A percentile compares a stretch with the other conserved stretches of the same genome.
These are phyloP conservation scores for Diarsia brunnea DNA, from an alignment of 2,888 invertebrate species.

Conservation along the genomic window DNA sequence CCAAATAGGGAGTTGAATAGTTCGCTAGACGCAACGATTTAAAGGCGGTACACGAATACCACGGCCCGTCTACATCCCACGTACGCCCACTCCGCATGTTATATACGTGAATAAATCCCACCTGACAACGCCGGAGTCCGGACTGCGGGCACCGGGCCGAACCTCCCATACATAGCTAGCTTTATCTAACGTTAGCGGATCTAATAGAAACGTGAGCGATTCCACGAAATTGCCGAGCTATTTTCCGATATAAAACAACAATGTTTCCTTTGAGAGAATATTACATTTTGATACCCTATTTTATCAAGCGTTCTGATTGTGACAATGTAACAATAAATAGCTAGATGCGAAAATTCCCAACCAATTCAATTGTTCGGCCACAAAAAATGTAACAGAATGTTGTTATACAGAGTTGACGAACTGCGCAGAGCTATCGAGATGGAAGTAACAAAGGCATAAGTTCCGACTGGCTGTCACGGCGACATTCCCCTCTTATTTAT, in stretches of 20 bases:
- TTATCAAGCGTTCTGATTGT: conserved; percentile 47
- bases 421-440: conserved; percentile 62
- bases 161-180: conserved; percentile 57
- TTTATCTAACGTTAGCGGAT: conserved; percentile 63
- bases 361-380: conserved; percentile 74
- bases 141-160: conserved; percentile 42
- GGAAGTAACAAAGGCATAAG: conserved; percentile 59
- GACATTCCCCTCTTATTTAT: conserved; percentile 53
- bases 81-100: conserved; percentile 81
- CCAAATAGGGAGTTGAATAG: conserved; percentile 79
- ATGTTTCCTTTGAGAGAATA: conserved; percentile 50
- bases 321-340: conserved; percentile 66
- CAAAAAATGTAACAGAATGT: conserved; percentile 66
- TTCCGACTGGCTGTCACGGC: conserved; percentile 60
- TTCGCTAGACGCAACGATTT: conserved; percentile 76
- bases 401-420: conserved; percentile 65
- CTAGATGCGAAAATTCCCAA: conserved; percentile 72
- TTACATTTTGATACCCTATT: conserved; percentile 54
- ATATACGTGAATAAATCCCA: conserved; percentile 84
- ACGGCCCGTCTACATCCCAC: conserved; percentile 80
- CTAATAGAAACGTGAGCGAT: conserved; percentile 61
- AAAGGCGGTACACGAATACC: conserved; percentile 76
- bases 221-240: conserved; percentile 50
- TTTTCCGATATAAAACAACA: conserved; percentile 51
- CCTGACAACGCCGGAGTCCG: conserved; percentile 75